Percentiles rank a stretch among this genome's conserved stretches.
phyloP scores from a whole-genome alignment of 1,140 invertebrate genomes.

The Semibalanus balanoides region DNA sequence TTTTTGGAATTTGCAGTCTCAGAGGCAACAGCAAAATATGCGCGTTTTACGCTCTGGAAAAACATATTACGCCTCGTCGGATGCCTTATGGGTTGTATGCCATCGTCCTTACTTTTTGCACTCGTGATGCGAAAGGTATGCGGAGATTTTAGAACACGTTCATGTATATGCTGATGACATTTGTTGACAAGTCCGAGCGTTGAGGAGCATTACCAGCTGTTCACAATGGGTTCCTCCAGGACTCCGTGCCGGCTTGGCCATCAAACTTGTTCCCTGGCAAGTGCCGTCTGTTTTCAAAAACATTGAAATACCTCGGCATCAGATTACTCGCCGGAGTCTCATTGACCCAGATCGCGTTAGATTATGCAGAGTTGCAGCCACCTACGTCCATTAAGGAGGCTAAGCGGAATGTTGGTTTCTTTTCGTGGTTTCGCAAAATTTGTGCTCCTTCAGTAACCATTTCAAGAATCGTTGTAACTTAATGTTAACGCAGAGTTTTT shows the following conservation, averaged over 20 bases:
- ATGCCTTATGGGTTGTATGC: neutral
- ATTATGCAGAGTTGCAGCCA: neutral
- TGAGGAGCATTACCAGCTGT: neutral
- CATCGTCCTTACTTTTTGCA: neutral
- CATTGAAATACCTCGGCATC: neutral
- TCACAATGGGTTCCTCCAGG: too few relatives aligned
- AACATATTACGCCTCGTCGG: neutral
- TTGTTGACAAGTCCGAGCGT: too few relatives aligned
- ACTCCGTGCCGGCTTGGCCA: neutral
- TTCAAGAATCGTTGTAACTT: neutral
- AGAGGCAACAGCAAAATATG: neutral
- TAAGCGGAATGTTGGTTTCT: neutral
- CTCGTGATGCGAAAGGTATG: too few relatives aligned
- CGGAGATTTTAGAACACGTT: too few relatives aligned
- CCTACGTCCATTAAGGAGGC: neutral
- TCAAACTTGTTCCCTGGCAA: neutral
- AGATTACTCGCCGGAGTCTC: neutral
- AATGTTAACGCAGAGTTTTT: neutral
- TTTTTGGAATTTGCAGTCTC: neutral
- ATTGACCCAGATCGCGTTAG: neutral
- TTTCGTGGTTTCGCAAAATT: neutral
- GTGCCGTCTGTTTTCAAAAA: neutral
- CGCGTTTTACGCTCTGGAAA: neutral
- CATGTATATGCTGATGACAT: too few relatives aligned
- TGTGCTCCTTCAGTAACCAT: neutral